Base-by-base conservation (phyloP, 2,797 vertebrate species). In the Luscinia luscinia region DNA sequence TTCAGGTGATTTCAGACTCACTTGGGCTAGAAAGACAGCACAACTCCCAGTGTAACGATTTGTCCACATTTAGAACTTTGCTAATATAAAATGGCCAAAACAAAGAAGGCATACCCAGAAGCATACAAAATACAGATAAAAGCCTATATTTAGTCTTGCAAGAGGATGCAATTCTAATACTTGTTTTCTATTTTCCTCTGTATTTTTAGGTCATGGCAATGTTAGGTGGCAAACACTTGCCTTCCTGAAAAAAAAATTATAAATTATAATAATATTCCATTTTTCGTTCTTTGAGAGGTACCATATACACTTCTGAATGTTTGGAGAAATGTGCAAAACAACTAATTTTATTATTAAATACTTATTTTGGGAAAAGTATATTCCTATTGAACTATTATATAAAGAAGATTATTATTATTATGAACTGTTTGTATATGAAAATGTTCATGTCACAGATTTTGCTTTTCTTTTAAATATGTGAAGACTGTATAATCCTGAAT, bases 1-100 rank as follows among this genome's bases (percentile, higher is more conserved):
- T 43, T 55, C n/a, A 11, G 27, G 9, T 43, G 48, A 77, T 41
- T 61, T 83, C 6, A 12, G n/a, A 70, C 20, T 81, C 19, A 22
- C 16, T 12, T 24, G 21, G 40, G 32, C 20, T 43, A 61, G 23
- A 90, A 1, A 81, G 16, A 41, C 59, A 76, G 13, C 12, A 43
- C 4, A 73, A 58, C 1, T 84, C 26, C 12, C 9, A 2, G 5
- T 8, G 7, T 21, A 84, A 68, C 0, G 1, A 15, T 51, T 22
- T 40, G 22, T 40, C 46, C 41, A 73, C 30, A 19, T 80, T 67
- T 63, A 36, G 15, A 84, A 73, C 15, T 79, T 32, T 21, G 41
- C 7, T 63, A 63, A 66, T 11, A 41, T 49, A 48, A 74, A 87
- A 87, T 13, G 11, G 13, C 4, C 19, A 61, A 87, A 87, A 19